Base-by-base conservation (phyloP, 2,113 vertebrate genomes). In the Theropithecus gelada region DNA sequence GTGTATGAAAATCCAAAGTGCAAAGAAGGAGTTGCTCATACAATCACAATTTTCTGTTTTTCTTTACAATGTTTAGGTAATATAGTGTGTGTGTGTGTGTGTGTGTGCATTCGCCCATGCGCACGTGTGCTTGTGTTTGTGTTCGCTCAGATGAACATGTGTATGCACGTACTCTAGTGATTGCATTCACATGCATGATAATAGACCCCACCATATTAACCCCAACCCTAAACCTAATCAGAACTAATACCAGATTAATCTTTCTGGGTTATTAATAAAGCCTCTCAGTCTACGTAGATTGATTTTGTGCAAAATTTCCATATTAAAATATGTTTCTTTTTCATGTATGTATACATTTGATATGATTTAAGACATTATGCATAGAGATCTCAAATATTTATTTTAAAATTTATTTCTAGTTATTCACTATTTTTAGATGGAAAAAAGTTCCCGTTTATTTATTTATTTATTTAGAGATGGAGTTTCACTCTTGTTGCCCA, bases 1-100 rank as follows among this genome's bases (percentile, higher is more conserved):
- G 45, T 25, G 43, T 72, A 85, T 81, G 50, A 57, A 96, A 85
- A 85, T 80, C 45, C 48, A 48, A 88, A 73, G 61, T 11, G 4
- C 55, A 97, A 84, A 80, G 40, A 70, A 96, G 59, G 61, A 35
- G 20, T 55, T 87, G 9, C 38, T 94, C 40, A 78, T 82, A 48
- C 18, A 76, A n/a, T 76, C 57, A 52, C 8, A 52, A 66, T 10
- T 85, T 59, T 61, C 0, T 73, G 32, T 55, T 93, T 79, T 91
- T 23, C 78, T 48, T 84, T 17, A 64, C 72, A 78, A 32, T 66
- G 48, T 43, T 75, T 89, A 79, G 59, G 17, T 66, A 89, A 55
- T 79, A 50, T 2, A 76, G 23, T 55, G 32, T 50, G 12, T 30
- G 61, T 64, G 57, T 59, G 57, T 59, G 22, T 8, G 57, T 59